phyloP scores from a whole-genome alignment of 2,888 invertebrate genomes.

The Hirtodrosophila histrioides region DNA sequence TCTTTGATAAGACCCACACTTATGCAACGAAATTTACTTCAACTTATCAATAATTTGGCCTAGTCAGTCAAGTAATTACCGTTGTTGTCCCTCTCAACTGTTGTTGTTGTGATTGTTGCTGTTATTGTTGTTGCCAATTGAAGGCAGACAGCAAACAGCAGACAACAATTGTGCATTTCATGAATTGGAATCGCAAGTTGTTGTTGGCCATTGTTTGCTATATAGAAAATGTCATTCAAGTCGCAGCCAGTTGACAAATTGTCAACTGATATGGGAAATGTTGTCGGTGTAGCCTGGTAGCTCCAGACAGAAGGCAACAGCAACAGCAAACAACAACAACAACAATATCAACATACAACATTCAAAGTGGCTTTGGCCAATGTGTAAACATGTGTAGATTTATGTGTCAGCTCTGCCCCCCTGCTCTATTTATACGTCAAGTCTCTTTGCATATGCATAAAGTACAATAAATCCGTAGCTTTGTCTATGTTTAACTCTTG shows the following conservation, averaged over 20 bases:
- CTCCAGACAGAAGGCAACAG: slow-evolving; percentile 32
- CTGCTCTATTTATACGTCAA: slow-evolving; percentile 4
- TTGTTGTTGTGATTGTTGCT: slow-evolving; percentile 28
- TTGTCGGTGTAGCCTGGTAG: slow-evolving; percentile 46
- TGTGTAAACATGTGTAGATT: slow-evolving; percentile 69
- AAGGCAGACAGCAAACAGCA: slow-evolving; percentile 47
- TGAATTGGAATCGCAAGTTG: slow-evolving; percentile 66
- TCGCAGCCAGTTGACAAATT: slow-evolving; percentile 73
- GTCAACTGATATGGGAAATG: slow-evolving; percentile 75
- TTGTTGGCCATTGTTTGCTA: slow-evolving; percentile 62
- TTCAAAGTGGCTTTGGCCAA: slow-evolving; percentile 49
- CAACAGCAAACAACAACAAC: slow-evolving; percentile 8
- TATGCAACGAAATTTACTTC: slow-evolving; percentile 24
- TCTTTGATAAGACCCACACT: slow-evolving; percentile 38
- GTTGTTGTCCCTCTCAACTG: slow-evolving; percentile 17
- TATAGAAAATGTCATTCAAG: slow-evolving; percentile 72
- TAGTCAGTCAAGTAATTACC: slow-evolving; percentile 46
- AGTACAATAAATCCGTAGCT: slow-evolving; percentile 26
- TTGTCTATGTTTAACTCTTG: slow-evolving; percentile 35
- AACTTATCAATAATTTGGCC: slow-evolving; percentile 39
- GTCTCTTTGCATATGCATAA: slow-evolving; percentile 52
- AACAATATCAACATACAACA: slow-evolving; percentile 19
- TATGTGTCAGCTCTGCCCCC: slow-evolving; percentile 44
- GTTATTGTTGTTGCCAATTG: slow-evolving; percentile 40
- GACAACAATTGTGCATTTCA: slow-evolving; percentile 79